Evolutionary conservation across 2,888 invertebrate genomes (phyloP).

Genomic region (Chalcis sispes): DNA sequence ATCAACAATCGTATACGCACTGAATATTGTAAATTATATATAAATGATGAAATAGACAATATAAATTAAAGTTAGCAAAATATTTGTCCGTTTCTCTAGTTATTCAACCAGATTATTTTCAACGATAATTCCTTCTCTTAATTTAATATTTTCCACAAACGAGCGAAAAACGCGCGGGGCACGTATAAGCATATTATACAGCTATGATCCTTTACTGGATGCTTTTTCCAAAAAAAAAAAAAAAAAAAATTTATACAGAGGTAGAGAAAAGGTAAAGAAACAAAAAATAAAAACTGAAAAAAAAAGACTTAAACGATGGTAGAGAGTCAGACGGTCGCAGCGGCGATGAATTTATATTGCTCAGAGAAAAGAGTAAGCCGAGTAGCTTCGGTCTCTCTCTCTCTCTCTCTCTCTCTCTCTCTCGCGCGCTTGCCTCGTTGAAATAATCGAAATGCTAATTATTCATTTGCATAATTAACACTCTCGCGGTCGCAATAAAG

Average conservation of each 20-base stretch:
- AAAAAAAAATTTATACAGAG: constrained; percentile 2
- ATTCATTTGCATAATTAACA: constrained; percentile 74
- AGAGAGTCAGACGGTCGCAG: neutral
- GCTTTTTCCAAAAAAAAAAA: constrained; percentile 1
- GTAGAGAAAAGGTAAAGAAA: neutral
- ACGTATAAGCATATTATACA: neutral
- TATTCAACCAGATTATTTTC: constrained; percentile 6
- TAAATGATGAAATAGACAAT: too few species aligned
- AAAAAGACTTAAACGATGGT: neutral
- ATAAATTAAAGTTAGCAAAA: too few species aligned
- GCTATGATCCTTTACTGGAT: neutral
- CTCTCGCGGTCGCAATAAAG: constrained; percentile 57
- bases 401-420: neutral
- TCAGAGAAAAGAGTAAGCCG: neutral
- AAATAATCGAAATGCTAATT: constrained; percentile 74
- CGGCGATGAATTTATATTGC: constrained; percentile 30
- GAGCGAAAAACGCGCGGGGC: constrained; percentile 11
- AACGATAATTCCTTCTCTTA: constrained; percentile 19
- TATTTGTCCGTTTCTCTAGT: too few species aligned
- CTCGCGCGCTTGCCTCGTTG: constrained; percentile 53
- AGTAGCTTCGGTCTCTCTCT: neutral
- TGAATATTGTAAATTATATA: too few species aligned
- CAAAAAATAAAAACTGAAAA: neutral
- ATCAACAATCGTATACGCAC: too few species aligned
- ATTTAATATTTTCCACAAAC: constrained; percentile 31